Percentiles rank a stretch among this genome's conserved stretches.
These are phyloP conservation scores for Ammospiza caudacuta DNA, from an alignment of 2,113 vertebrate species.

Conservation along the genomic window DNA sequence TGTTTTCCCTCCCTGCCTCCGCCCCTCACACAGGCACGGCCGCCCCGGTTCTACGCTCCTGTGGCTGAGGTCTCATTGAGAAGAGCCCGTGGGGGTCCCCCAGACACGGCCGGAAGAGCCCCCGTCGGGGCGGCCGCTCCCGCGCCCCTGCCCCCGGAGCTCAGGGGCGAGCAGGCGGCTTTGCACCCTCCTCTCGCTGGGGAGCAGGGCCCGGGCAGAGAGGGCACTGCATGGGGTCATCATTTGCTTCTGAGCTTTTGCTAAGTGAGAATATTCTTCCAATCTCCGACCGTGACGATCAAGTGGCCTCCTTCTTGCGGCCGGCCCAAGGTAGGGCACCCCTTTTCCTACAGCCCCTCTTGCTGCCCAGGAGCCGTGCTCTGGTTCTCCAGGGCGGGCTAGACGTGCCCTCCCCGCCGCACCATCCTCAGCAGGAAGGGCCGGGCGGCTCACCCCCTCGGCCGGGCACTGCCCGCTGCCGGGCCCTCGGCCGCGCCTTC, in stretches of 20 bases:
- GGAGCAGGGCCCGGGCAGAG: background rate
- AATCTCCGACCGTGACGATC: background rate
- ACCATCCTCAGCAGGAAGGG: background rate
- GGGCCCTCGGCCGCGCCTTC: background rate
- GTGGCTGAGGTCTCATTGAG: background rate
- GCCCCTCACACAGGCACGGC: background rate
- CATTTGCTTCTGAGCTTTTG: background rate
- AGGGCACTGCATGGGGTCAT: background rate
- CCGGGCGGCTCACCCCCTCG: fast-evolving
- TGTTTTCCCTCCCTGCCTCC: background rate
- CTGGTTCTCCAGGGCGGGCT: background rate
- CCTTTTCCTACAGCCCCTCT: background rate
- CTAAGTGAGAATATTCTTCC: background rate
- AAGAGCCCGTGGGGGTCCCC: no score
- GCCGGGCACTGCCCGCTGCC: background rate
- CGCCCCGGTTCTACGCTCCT: background rate
- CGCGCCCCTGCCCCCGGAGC: no score
- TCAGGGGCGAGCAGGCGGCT: background rate
- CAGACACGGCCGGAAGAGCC: background rate
- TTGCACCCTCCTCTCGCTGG: background rate
- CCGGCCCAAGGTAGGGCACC: background rate
- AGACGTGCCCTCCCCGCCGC: background rate
- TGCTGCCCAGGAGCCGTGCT: background rate
- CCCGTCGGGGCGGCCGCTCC: background rate
- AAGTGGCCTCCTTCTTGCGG: background rate